Base-by-base conservation (phyloP, 2,888 invertebrate genomes). In the Pandemis corylana region DNA sequence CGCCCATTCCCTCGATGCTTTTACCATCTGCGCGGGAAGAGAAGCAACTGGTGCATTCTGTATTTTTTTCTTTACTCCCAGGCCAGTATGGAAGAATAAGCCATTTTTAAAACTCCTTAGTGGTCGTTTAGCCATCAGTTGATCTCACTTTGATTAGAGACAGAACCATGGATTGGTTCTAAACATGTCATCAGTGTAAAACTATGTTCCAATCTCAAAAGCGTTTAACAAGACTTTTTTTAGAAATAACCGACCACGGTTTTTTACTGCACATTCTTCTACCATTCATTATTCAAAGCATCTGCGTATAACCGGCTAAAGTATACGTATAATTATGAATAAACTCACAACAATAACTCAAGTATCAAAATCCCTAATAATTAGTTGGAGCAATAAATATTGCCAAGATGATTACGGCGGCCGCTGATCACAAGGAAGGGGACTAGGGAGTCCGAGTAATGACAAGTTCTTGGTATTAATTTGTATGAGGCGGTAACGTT, bases 361-460 rank as follows among this genome's bases (percentile, higher is more conserved):
- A 90, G 92, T 92, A 93, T 94, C 93, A 93, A 94, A 93, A 93
- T 93, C 91, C 91, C 84, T 89, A 86, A 92, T 94, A 94, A 94
- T 94, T 93, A 93, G 93, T 87, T 79, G 82, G 82, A 83, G 91
- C 88, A 87, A 93, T 94, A 94, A 94, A 94, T 94, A 93, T 91
- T 80, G 84, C 86, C 87, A 80, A 87, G 90, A 87, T 85, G 89
- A 93, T 93, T 91, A 93, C 89, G 89, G 90, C 89, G 82, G 87
- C 88, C 84, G 84, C 83, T 91, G 91, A 92, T 93, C 91, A 89
- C 86, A 88, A 90, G 88, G 86, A 89, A 56, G 7, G 49, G 44
- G 56, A 49, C 56, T 49, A 46, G 28, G 44, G 53, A 71, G 71
- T 53, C 41, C 36, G 41, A 51, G 67, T 67, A 67, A 67, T 67